Percentiles rank a stretch among this genome's conserved stretches.
phyloP scores from a whole-genome alignment of 2,113 vertebrate species.

The Sander vitreus region DNA sequence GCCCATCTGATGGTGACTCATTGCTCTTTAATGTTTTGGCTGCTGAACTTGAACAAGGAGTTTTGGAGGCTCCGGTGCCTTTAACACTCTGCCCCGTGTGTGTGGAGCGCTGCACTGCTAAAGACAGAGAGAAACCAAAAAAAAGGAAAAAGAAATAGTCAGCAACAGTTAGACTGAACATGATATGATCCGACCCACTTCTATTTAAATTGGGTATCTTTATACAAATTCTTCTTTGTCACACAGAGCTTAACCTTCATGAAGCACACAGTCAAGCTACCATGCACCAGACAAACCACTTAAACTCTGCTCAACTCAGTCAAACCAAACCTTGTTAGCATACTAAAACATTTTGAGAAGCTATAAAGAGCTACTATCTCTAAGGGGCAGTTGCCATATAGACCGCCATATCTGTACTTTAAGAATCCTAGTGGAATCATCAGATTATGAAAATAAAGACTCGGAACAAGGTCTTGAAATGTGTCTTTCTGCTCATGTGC shows the following conservation, averaged over 20 bases:
- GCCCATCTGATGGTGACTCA: slow-evolving; percentile 14
- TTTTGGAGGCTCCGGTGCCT: slow-evolving; percentile 14
- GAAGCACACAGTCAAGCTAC: background rate
- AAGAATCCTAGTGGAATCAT: background rate
- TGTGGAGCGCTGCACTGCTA: slow-evolving; percentile 3
- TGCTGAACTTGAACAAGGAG: background rate
- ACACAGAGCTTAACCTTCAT: background rate
- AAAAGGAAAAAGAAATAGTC: background rate
- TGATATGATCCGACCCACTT: background rate
- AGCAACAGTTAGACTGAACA: background rate
- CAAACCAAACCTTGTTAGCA: background rate
- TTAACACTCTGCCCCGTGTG: background rate
- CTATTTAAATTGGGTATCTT: background rate
- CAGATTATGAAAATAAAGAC: background rate
- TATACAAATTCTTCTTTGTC: background rate
- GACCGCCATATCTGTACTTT: background rate
- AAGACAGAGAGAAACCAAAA: background rate
- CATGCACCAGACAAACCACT: background rate
- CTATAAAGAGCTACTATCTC: background rate
- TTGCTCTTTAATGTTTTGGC: slow-evolving; percentile 22
- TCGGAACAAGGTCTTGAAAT: background rate
- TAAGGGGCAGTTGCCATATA: background rate
- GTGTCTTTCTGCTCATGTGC: background rate
- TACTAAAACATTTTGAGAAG: slow-evolving; percentile 2
- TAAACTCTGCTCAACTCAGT: slow-evolving; percentile 4